Conservation (phyloP, 2,113 vertebrate species). For the Aspiorhynchus laticeps region DNA sequence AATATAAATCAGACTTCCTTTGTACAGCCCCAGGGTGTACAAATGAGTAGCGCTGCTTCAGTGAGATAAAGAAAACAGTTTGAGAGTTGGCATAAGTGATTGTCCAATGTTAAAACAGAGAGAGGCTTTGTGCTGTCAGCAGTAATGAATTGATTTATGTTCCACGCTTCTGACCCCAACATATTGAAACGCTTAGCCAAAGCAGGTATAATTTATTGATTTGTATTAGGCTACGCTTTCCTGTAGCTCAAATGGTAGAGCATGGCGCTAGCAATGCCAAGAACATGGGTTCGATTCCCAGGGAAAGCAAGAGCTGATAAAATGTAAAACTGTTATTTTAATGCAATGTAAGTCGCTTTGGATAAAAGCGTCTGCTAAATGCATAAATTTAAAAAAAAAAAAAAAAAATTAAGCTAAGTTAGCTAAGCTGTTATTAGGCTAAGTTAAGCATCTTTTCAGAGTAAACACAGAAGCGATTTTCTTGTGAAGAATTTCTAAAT, state of each 20-base stretch:
- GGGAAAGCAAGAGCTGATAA: no score
- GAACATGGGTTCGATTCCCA: no score
- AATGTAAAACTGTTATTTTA: no score
- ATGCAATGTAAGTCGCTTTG: no score
- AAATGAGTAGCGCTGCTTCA: constrained; percentile 77
- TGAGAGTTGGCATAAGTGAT: constrained; percentile 72
- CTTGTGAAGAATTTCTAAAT: not conserved
- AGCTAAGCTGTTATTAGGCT: no score
- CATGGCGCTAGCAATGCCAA: no score
- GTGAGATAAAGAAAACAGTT: constrained; percentile 78
- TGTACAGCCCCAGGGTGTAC: constrained; percentile 72
- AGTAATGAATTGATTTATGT: constrained; percentile 52
- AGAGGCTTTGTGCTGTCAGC: constrained; percentile 40
- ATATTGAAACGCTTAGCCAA: constrained; percentile 53
- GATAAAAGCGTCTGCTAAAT: no score
- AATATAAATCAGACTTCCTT: constrained; percentile 64
- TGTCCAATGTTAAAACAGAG: constrained; percentile 63
- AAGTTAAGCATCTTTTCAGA: not conserved
- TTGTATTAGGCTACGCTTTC: not conserved
- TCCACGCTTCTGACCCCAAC: constrained; percentile 44
- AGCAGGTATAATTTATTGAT: constrained; percentile 40
- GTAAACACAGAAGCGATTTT: not conserved
- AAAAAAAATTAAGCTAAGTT: no score
- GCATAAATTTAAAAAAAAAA: no score
- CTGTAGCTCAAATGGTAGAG: no score